These are phyloP conservation scores for Cervus canadensis DNA, from an alignment of 2,113 vertebrate species.

Conservation along the genomic window DNA sequence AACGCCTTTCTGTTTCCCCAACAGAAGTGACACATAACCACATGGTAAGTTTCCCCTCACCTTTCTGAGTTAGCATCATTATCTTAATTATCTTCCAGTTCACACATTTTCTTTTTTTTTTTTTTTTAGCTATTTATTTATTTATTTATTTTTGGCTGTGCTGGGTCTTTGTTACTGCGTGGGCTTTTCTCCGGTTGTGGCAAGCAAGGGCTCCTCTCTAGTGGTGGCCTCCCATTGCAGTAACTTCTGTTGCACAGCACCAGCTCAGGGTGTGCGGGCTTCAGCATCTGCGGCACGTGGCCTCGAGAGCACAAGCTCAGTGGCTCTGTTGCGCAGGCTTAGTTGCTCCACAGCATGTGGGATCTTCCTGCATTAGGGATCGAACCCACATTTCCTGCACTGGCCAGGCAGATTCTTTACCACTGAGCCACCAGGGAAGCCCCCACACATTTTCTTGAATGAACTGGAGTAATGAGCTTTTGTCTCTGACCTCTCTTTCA, in stretches of 20 bases:
- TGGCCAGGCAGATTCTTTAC: not conserved
- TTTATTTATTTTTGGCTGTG: not conserved
- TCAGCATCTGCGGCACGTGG: not conserved
- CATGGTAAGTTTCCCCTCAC: not conserved
- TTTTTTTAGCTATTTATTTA: not conserved
- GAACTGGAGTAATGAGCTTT: not conserved
- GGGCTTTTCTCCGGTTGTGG: not conserved
- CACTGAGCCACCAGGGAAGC: not conserved
- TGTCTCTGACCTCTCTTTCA: not conserved
- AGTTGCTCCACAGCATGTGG: not conserved
- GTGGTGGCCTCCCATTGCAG: not conserved
- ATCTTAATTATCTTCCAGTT: not conserved
- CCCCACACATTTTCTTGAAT: not conserved
- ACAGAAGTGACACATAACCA: not conserved
- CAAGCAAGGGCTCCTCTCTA: not conserved
- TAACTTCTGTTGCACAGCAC: not conserved
- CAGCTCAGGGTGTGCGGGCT: not conserved
- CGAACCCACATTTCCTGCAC: not conserved
- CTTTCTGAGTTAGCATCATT: not conserved
- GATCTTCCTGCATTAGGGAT: not conserved
- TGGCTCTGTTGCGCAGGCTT: not conserved
- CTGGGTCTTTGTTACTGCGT: not conserved
- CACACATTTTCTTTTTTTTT: not conserved
- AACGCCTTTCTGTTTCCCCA: not conserved
- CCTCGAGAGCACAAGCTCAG: not conserved